Conservation (phyloP, 2,888 invertebrate species). For the Zeuzera pyrina region DNA sequence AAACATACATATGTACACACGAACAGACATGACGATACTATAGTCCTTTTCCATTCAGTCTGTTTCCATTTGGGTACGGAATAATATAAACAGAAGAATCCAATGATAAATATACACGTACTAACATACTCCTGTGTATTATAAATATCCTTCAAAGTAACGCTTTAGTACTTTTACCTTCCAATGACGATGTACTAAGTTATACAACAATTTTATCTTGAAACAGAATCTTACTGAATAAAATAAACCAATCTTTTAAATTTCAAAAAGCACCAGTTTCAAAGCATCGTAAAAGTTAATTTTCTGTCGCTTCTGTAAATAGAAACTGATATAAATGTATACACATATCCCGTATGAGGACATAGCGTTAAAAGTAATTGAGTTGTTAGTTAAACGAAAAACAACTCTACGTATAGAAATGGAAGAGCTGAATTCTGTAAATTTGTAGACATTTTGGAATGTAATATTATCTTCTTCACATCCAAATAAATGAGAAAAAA, state of each 20-base stretch:
- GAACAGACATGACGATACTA: too few species aligned
- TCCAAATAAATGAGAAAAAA: constrained; percentile 70
- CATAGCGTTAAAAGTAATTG: constrained; percentile 65
- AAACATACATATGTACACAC: too few species aligned
- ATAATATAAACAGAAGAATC: too few species aligned
- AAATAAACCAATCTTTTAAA: constrained; percentile 10
- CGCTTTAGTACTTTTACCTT: too few species aligned
- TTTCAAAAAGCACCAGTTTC: constrained; percentile 11
- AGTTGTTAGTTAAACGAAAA: constrained; percentile 21
- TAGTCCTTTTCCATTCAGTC: too few species aligned
- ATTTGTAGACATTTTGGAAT: constrained; percentile 39
- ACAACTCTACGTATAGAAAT: constrained; percentile 22
- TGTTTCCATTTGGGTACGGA: too few species aligned
- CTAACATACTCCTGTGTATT: too few species aligned
- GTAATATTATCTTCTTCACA: constrained; percentile 63
- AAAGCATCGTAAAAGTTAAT: constrained; percentile 48
- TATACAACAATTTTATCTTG: too few species aligned
- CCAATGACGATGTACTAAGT: too few species aligned
- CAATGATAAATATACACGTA: too few species aligned
- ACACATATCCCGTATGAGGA: constrained; percentile 53
- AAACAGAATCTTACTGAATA: too few species aligned
- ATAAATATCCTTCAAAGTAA: too few species aligned
- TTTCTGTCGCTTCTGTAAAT: constrained; percentile 46
- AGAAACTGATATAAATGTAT: constrained; percentile 48
- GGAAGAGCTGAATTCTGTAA: constrained; percentile 2